phyloP scores from a whole-genome alignment of 2,113 vertebrate species.

The Caranx ignobilis region DNA sequence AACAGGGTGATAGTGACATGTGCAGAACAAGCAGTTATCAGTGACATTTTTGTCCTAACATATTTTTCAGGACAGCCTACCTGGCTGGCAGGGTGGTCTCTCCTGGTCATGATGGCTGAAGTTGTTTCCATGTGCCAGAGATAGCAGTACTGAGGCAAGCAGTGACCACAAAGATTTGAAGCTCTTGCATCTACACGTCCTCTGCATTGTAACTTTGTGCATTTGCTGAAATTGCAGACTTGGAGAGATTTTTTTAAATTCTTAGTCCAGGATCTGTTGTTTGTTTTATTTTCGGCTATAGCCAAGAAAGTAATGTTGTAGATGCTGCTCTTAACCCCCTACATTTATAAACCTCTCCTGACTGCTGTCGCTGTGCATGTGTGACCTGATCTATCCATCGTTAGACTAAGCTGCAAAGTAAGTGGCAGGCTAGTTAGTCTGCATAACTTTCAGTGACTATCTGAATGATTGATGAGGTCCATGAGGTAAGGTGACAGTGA shows the following conservation, averaged over 20 bases:
- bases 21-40: neutral
- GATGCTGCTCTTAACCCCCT: neutral
- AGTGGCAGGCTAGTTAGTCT: slow-evolving; percentile 39
- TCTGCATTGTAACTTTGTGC: slow-evolving; percentile 26
- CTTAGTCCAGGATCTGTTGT: slow-evolving; percentile 15
- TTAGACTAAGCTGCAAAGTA: slow-evolving; percentile 22
- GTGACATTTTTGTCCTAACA: neutral
- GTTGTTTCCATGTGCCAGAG: slow-evolving; percentile 50
- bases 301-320: slow-evolving; percentile 1
- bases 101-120: slow-evolving; percentile 44
- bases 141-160: slow-evolving; percentile 10
- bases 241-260: neutral
- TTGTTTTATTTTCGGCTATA: slow-evolving; percentile 7
- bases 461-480: slow-evolving; percentile 83
- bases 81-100: slow-evolving; percentile 71
- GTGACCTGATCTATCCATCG: slow-evolving; percentile 1
- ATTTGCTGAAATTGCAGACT: neutral
- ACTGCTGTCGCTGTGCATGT: neutral
- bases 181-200: slow-evolving; percentile 16
- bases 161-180: slow-evolving; percentile 55
- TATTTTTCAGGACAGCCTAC: slow-evolving; percentile 59
- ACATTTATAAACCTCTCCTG: slow-evolving; percentile 13
- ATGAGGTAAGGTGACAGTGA: slow-evolving; percentile 76
- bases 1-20: neutral
- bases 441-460: slow-evolving; percentile 68